phyloP scores from a whole-genome alignment of 2,888 invertebrate species.

The Parnassius apollo region DNA sequence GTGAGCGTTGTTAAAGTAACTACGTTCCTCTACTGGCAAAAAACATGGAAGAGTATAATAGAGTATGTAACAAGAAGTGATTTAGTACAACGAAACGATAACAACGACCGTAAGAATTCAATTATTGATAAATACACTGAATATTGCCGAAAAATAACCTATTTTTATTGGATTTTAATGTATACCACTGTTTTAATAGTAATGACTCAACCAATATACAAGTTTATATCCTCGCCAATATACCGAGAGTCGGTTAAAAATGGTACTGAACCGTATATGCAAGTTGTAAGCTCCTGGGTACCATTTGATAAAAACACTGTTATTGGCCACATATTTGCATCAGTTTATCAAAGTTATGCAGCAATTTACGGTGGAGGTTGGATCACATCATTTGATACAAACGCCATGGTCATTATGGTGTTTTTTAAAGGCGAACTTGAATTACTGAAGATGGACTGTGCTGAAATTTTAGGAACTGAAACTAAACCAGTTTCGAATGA shows the following conservation, averaged over 20 bases:
- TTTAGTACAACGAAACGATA: slow-evolving; percentile 43
- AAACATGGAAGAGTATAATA: slow-evolving; percentile 56
- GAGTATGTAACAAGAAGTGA: slow-evolving; percentile 61
- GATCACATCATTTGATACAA: slow-evolving; percentile 69
- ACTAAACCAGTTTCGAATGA: slow-evolving; percentile 30
- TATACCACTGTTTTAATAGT: slow-evolving; percentile 60
- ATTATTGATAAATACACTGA: slow-evolving; percentile 49
- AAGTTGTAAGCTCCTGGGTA: slow-evolving; percentile 70
- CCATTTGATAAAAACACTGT: slow-evolving; percentile 60
- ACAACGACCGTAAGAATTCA: slow-evolving; percentile 37
- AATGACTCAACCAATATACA: slow-evolving; percentile 55
- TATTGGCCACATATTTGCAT: slow-evolving; percentile 54
- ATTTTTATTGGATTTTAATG: slow-evolving; percentile 61
- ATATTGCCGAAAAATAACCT: slow-evolving; percentile 64
- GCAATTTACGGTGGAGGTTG: slow-evolving; percentile 66
- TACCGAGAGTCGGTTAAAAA: slow-evolving; percentile 54
- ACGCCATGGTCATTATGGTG: slow-evolving; percentile 67
- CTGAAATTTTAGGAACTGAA: slow-evolving; percentile 50
- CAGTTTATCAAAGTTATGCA: slow-evolving; percentile 56
- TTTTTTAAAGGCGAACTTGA: slow-evolving; percentile 65
- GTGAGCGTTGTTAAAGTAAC: slow-evolving; percentile 59
- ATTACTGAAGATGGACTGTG: slow-evolving; percentile 53
- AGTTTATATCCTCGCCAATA: slow-evolving; percentile 42
- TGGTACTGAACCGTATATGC: slow-evolving; percentile 53
- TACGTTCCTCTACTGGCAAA: slow-evolving; percentile 59